Base-by-base conservation (phyloP, 2,797 vertebrate species). In the Falco novaeseelandiae region DNA sequence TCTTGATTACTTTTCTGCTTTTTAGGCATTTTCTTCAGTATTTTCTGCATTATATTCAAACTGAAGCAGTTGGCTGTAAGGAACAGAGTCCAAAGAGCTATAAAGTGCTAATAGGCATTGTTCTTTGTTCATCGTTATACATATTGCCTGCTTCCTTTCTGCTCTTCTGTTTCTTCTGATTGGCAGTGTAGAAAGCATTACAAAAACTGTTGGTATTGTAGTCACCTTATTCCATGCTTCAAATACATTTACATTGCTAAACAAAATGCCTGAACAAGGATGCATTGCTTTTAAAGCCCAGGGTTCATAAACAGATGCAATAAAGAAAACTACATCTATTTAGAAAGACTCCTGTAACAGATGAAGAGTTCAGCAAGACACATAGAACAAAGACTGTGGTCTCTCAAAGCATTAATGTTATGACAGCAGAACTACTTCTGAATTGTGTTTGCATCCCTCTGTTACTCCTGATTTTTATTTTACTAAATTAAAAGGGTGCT, bases 281-380 rank as follows among this genome's bases (percentile, higher is more conserved):
- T 98, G 6, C 98, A 98, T 83, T 98, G 98, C 79, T 98, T 99
- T 91, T 98, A 98, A 86, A 99, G 96, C 29, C 91, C 98, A 2
- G 29, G 44, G 1, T 96, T 99, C 83, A 98, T 97, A 96, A 63
- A 67, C 0, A 13, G 20, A 61, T n/a, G 3, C 0, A 32, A 63
- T 55, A 52, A 14, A 40, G 3, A 42, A 16, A 30, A 26, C 16
- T 63, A 30, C 18, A 34, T 0, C 21, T 85, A 30, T 32, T 72
- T 38, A 84, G 25, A 66, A 26, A 76, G 23, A 13, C 3, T 29
- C 20, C 19, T 46, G n/a, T 51, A 83, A 51, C 1, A 62, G 61
- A 27, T 17, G 14, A 74, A 63, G 42, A 30, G 5, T 73, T 55
- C 46, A 83, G 40, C 32, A 78, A 55, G 54, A 90, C 74, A 59